Conservation (phyloP, 2,888 invertebrate genomes). For the Noctua janthe region DNA sequence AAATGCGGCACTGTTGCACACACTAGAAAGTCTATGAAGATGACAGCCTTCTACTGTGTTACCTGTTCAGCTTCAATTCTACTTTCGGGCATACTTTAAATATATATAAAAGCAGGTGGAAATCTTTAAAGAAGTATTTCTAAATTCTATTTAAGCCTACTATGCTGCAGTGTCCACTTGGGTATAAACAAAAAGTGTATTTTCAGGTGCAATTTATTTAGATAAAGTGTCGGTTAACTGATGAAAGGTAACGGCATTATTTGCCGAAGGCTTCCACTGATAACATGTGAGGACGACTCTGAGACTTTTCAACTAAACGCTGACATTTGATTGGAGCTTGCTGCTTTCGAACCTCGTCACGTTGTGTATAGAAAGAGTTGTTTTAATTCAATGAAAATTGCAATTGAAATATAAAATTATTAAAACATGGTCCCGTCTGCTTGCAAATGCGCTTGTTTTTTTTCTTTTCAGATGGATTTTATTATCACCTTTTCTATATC, state of each 20-base stretch:
- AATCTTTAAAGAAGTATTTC: background rate
- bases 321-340: background rate
- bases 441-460: background rate
- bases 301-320: slow-evolving; percentile 13
- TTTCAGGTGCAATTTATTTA: background rate
- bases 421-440: background rate
- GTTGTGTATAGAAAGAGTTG: slow-evolving; percentile 1
- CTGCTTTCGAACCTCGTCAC: slow-evolving; percentile 24
- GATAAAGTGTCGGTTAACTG: background rate
- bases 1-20: slow-evolving; percentile 44
- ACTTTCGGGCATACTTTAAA: background rate
- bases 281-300: background rate
- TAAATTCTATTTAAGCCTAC: too few relatives aligned
- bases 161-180: background rate
- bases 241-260: background rate
- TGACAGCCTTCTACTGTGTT: slow-evolving; percentile 3
- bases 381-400: background rate
- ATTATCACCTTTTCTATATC: background rate
- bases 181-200: background rate
- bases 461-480: background rate
- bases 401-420: background rate
- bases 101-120: background rate
- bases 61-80: background rate
- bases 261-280: background rate
- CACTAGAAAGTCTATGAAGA: slow-evolving; percentile 57